Evolutionary conservation across 2,888 invertebrate genomes (phyloP).

Genomic region (Chymomyza caudatula): DNA sequence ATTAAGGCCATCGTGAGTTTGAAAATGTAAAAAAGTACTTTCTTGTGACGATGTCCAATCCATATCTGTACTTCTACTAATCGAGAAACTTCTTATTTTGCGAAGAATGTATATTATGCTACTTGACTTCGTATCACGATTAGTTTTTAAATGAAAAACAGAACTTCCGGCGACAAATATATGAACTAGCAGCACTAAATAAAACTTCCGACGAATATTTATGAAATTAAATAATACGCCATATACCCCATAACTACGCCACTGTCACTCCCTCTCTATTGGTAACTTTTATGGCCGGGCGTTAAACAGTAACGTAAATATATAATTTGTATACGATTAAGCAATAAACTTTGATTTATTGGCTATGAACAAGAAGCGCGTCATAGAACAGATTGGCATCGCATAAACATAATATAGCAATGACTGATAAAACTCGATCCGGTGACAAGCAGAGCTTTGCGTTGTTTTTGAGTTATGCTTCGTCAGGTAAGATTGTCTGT

Average conservation of each 20-base stretch:
- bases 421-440: slow-evolving; percentile 39
- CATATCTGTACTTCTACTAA: too few species aligned
- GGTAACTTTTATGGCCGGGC: slow-evolving; percentile 4
- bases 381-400: slow-evolving; percentile 26
- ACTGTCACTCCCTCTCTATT: not conserved
- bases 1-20: too few species aligned
- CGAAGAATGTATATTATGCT: too few species aligned
- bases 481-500: not conserved
- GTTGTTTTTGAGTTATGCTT: slow-evolving; percentile 5
- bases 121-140: too few species aligned
- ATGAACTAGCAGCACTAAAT: too few species aligned
- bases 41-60: too few species aligned
- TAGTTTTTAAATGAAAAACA: too few species aligned
- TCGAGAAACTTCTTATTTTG: too few species aligned
- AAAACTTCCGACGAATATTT: too few species aligned
- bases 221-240: too few species aligned
- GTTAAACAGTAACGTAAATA: slow-evolving; percentile 33
- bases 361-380: slow-evolving; percentile 22
- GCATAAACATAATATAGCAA: not conserved
- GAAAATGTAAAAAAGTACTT: too few species aligned
- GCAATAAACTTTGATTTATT: slow-evolving; percentile 60
- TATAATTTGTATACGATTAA: slow-evolving; percentile 45
- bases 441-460: slow-evolving; percentile 7
- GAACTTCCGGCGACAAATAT: too few species aligned
- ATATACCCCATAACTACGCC: not conserved